phyloP scores from a whole-genome alignment of 1,140 invertebrate genomes.

The Araneus ventricosus region DNA sequence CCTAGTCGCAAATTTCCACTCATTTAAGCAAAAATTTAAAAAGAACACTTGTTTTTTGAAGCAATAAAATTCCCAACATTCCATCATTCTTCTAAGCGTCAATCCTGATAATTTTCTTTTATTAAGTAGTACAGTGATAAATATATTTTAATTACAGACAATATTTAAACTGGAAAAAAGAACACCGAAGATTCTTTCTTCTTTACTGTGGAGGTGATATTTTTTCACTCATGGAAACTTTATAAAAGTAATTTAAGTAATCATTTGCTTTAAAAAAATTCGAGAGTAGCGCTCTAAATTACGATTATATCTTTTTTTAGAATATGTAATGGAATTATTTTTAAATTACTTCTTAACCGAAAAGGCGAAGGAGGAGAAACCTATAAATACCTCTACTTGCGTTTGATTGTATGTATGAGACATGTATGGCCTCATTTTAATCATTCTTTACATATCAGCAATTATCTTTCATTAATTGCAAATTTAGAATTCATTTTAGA shows the following conservation, averaged over 20 bases:
- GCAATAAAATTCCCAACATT: background rate
- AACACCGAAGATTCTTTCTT: background rate
- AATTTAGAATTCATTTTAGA: no score
- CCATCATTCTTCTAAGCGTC: constrained; percentile 15
- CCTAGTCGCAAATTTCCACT: background rate
- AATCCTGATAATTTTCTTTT: background rate
- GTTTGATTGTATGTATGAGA: no score
- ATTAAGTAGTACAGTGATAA: background rate
- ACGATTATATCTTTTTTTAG: background rate
- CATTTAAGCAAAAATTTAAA: background rate
- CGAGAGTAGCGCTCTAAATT: background rate
- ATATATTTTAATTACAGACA: constrained; percentile 15
- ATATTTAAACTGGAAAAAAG: background rate
- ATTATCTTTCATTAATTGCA: no score
- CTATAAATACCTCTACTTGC: no score
- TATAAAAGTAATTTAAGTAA: constrained; percentile 16
- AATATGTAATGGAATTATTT: background rate
- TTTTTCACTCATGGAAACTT: background rate
- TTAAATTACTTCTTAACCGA: background rate
- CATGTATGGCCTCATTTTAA: no score
- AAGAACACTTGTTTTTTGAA: background rate
- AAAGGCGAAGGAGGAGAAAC: background rate
- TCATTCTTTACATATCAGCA: no score
- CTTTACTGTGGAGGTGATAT: background rate
- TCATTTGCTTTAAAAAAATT: background rate